Percentiles rank a stretch among this genome's conserved stretches.
phyloP scores from a whole-genome alignment of 2,888 invertebrate species.

The Rhyacophila evoluta region DNA sequence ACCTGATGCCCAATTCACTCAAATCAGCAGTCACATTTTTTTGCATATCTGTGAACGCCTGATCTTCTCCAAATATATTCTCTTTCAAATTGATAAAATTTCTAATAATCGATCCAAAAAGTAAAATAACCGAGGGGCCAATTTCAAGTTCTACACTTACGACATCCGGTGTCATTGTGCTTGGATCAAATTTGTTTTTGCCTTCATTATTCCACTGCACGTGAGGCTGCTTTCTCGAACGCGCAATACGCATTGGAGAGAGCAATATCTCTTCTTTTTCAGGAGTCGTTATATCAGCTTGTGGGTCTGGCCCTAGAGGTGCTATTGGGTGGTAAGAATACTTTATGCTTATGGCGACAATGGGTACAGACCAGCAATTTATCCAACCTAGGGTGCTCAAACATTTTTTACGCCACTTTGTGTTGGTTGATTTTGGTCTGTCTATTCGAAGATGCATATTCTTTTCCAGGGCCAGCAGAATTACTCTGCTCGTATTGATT shows the following conservation, averaged over 20 bases:
- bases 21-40: constrained; percentile 70
- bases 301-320: constrained; percentile 86
- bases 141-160: constrained; percentile 95
- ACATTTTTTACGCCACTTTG: constrained; percentile 88
- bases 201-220: constrained; percentile 76
- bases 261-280: constrained; percentile 93
- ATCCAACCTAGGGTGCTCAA: constrained; percentile 84
- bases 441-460: constrained; percentile 86
- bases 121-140: constrained; percentile 90
- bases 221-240: constrained; percentile 79
- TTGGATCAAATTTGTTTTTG: constrained; percentile 86
- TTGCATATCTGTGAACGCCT: constrained; percentile 93
- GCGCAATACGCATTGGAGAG: constrained; percentile 91
- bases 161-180: constrained; percentile 85
- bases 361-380: constrained; percentile 96
- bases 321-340: constrained; percentile 95
- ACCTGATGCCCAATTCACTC: constrained; percentile 64
- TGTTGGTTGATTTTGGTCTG: constrained; percentile 63
- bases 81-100: constrained; percentile 93
- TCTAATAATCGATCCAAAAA: constrained; percentile 92
- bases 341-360: constrained; percentile 90
- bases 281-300: constrained; percentile 93
- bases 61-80: constrained; percentile 97
- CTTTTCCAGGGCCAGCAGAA: constrained; percentile 86
- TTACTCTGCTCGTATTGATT: constrained; percentile 87